These are phyloP conservation scores for Cecidostiba fungosa DNA, from an alignment of 2,888 invertebrate genomes.

Conservation along the genomic window DNA sequence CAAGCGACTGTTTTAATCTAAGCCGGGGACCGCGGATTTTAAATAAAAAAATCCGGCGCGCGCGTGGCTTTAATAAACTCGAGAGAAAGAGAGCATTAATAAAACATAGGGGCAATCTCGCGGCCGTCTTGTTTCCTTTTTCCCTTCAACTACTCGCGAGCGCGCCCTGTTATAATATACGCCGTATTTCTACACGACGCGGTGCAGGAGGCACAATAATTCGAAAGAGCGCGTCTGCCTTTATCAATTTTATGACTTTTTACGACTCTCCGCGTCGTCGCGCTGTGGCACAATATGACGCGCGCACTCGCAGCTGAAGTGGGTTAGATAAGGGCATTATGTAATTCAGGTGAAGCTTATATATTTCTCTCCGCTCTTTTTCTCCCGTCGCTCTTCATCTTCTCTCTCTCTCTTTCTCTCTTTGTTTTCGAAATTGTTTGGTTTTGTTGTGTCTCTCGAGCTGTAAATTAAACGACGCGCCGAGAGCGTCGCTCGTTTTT, in stretches of 20 bases:
- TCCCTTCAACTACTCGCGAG: background rate
- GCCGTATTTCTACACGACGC: background rate
- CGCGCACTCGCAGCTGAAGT: background rate
- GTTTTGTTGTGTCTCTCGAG: background rate
- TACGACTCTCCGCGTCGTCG: conserved; percentile 27
- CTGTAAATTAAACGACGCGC: background rate
- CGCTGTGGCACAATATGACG: background rate
- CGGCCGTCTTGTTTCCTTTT: background rate
- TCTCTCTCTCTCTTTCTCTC: background rate
- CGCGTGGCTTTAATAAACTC: conserved; percentile 17
- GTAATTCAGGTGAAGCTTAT: conserved; percentile 48
- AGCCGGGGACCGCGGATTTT: background rate
- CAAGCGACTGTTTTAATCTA: background rate
- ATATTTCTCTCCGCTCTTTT: background rate
- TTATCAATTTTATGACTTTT: conserved; percentile 56
- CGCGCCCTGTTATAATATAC: background rate
- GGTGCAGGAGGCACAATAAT: conserved; percentile 25
- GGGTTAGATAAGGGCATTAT: conserved; percentile 51
- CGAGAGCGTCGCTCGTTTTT: background rate
- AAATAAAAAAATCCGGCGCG: background rate
- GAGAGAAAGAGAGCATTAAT: background rate
- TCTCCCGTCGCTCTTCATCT: background rate
- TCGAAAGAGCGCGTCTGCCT: conserved; percentile 38
- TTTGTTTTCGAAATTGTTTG: conserved; percentile 1
- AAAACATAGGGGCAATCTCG: conserved; percentile 1